Evolutionary conservation across 2,888 invertebrate species (phyloP), one percentile per base, ranked within the genome.

Genomic region (Stenichneumon culpator): DNA sequence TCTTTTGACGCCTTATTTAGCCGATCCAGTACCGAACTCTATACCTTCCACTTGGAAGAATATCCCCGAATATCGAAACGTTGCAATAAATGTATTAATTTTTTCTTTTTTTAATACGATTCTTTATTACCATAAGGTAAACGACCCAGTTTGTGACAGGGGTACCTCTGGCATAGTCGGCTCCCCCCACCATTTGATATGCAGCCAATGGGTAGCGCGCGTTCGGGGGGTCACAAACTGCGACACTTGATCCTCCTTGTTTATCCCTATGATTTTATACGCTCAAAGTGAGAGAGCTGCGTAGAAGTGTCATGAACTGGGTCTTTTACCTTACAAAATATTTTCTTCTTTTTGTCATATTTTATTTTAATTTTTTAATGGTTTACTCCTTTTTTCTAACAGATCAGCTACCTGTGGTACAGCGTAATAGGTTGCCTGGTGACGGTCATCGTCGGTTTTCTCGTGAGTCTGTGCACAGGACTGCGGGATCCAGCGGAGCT

Each of bases 351-450:
- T 39, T 39, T 11, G 2, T 39, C 14, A 19, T 19, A 52, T 25
- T 57, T 57, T 57, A 25, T 54, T 32, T 19, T 11, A 77, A 39
- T 75, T 63, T n/a, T n/a, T 36, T 16, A 19, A 73, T 52, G 16
- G 54, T 75, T 52, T 65, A 67, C 79, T 47, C 19, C 63, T 82
- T 87, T 28, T 19, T 74, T 19, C 5, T 1, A 16, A 54, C 87
- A 94, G 93, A 91, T 92, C 25, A 93, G 93, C 83, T 98, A 98
- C 93, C 95, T 98, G 91, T 98, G 98, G 98, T 98, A 98, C 94
- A 97, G 98, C 7, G 96, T 96, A 75, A 96, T 98, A 80, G 98
- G 98, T 3, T 97, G 97, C 88, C 88, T 96, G 3, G 94, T 96
- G 0, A 98, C 97, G 0, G 94, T 98, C 32, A 90, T 97, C 14